Conservation (phyloP, 2,113 vertebrate species). For the Gopherus flavomarginatus region DNA sequence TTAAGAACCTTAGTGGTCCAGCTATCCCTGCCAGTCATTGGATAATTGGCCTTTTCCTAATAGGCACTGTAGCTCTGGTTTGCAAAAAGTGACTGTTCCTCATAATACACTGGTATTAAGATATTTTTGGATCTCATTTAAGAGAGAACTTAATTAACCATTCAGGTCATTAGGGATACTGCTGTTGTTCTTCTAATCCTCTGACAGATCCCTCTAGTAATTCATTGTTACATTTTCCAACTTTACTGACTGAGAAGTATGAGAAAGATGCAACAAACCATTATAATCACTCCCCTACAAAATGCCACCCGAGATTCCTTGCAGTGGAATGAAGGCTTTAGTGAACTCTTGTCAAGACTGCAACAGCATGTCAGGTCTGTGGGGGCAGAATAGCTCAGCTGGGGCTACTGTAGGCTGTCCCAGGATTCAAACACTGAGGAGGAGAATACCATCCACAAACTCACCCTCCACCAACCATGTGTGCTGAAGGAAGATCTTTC, state of each 20-base stretch:
- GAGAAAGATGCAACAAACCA: conserved; percentile 49
- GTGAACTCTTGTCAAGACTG: conserved; percentile 53
- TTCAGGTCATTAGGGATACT: conserved; percentile 58
- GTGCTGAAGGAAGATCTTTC: not conserved
- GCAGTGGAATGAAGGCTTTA: conserved; percentile 50
- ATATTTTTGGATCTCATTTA: conserved; percentile 70
- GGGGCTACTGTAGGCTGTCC: not conserved
- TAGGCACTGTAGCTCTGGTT: conserved; percentile 57
- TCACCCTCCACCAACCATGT: not conserved
- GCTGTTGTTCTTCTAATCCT: conserved; percentile 61
- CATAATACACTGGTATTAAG: conserved; percentile 63
- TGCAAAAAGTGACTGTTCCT: conserved; percentile 52
- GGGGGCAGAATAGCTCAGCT: not conserved
- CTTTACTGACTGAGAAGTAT: conserved; percentile 63
- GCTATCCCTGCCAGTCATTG: conserved; percentile 67
- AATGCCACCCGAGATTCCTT: conserved; percentile 29
- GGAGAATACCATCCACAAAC: not conserved
- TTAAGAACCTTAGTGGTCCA: conserved; percentile 70
- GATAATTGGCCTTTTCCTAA: conserved; percentile 61
- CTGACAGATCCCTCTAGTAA: conserved; percentile 69
- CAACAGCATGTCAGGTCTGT: not conserved
- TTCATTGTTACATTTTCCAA: conserved; percentile 70
- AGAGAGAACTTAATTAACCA: conserved; percentile 71
- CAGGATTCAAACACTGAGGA: not conserved
- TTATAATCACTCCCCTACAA: conserved; percentile 31